Percentiles rank a stretch among this genome's conserved stretches.
These are phyloP conservation scores for Cynopterus sphinx DNA, from an alignment of 2,797 vertebrate genomes.

Conservation along the genomic window DNA sequence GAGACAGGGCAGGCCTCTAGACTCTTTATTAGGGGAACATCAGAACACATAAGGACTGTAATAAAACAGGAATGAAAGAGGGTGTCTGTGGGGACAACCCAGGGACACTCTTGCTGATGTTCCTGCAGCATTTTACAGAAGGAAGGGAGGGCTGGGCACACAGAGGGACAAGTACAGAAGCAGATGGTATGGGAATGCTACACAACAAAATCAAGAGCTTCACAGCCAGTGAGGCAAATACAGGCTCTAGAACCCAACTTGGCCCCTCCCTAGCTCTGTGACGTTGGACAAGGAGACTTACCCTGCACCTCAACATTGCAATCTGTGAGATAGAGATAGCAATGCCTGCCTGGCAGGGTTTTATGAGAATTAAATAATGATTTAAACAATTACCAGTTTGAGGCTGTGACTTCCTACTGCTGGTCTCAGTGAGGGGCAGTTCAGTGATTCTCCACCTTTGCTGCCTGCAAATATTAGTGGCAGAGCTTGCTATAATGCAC, in stretches of 20 bases:
- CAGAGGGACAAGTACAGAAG: neutral
- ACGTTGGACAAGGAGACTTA: neutral
- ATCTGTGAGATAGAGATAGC: neutral
- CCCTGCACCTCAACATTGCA: neutral
- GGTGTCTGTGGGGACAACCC: neutral
- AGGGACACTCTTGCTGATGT: rapidly evolving
- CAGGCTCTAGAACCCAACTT: neutral
- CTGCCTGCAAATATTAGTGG: neutral
- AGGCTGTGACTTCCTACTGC: neutral
- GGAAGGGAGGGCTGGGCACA: neutral
- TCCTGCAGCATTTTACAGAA: neutral
- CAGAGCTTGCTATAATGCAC: neutral
- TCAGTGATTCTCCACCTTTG: neutral
- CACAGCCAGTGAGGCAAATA: rapidly evolving
- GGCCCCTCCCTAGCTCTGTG: neutral
- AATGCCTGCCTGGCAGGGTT: neutral
- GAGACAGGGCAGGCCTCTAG: slow-evolving; percentile 41
- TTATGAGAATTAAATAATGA: neutral
- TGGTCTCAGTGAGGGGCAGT: neutral
- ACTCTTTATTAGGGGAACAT: slow-evolving; percentile 27
- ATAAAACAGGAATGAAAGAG: neutral
- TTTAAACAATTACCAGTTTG: neutral
- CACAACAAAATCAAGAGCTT: no score
- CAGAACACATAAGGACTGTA: neutral
- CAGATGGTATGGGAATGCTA: rapidly evolving